Evolutionary conservation across 2,797 vertebrate genomes (phyloP).

Genomic region (Phataginus tetradactyla): DNA sequence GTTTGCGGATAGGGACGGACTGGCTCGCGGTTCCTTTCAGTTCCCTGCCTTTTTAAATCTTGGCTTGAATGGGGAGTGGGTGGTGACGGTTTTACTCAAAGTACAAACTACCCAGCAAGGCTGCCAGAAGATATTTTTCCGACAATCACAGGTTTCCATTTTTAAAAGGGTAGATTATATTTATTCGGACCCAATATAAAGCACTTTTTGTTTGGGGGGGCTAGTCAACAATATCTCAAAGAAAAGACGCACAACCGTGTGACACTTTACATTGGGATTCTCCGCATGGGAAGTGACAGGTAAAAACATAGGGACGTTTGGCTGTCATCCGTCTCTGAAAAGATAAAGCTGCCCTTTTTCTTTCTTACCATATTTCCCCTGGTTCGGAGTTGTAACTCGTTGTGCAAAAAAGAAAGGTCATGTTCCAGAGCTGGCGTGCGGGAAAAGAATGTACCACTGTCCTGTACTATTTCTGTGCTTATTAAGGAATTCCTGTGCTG

Average conservation of each 20-base stretch:
- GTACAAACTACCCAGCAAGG: slow-evolving; percentile 71
- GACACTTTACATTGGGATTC: slow-evolving; percentile 22
- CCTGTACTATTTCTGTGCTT: slow-evolving; percentile 66
- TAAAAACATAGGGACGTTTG: slow-evolving; percentile 53
- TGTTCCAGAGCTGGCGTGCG: not conserved
- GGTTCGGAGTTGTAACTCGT: not conserved
- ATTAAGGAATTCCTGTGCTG: slow-evolving; percentile 20
- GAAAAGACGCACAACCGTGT: not conserved
- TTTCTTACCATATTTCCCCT: not conserved
- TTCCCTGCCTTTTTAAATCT: slow-evolving; percentile 72
- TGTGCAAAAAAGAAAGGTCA: not conserved
- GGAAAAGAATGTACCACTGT: slow-evolving; percentile 29
- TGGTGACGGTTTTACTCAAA: slow-evolving; percentile 74
- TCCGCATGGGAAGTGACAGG: slow-evolving; percentile 56
- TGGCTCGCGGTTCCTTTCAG: slow-evolving; percentile 73
- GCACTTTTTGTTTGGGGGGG: slow-evolving; percentile 51
- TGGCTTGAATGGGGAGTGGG: slow-evolving; percentile 66
- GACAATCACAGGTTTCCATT: slow-evolving; percentile 64
- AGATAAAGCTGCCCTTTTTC: not conserved
- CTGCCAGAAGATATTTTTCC: slow-evolving; percentile 26
- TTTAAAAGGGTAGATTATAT: slow-evolving; percentile 58
- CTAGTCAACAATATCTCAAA: slow-evolving; percentile 9
- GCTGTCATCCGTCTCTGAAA: slow-evolving; percentile 43
- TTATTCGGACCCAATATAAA: not conserved
- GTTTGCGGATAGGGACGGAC: slow-evolving; percentile 70